Evolutionary conservation across 1,140 invertebrate genomes (phyloP), one percentile per base, ranked within the genome.

Genomic region (Neuroterus valhalla): DNA sequence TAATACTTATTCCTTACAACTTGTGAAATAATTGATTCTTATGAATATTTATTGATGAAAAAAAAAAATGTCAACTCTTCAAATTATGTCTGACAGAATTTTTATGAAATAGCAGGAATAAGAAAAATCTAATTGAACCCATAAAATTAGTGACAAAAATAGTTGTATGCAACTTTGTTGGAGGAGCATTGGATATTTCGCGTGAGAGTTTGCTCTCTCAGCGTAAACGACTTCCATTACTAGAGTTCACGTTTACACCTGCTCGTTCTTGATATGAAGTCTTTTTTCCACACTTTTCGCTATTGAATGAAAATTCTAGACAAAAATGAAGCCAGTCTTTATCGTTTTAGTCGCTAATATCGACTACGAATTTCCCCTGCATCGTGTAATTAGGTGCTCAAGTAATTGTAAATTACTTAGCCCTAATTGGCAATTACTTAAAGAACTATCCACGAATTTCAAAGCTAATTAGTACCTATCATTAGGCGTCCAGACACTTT

Each of bases 231-330:
- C 55, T 62, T 62, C 55, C 55, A 62, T 62, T 38, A 62, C 55
- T 62, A 15, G 55, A 26, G 31, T 62, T 62, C n/a, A 62, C n/a
- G 55, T 38, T 62, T 62, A 26, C 21, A 62, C 55, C 23, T 62
- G 55, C 55, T 15, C 55, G 55, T 62, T 62, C 31, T 15, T 62
- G 12, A 62, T 31, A 62, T 23, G n/a, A 23, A 26, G 21, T 62
- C 21, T 23, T 62, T 50, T 38, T 5, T 62, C 15, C 3, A 55
- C 23, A 62, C 31, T 62, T 62, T 14, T 31, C 15, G 55, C 15
- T n/a, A n/a, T 31, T 31, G 31, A 15, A 23, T 15, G 31, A 62
- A 62, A 62, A 62, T 62, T 62, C 55, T 1, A 62, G 55, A 6
- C 14, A 15, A 23, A 26, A 38, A 6, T 62, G 14, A 26, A 6